Conservation (phyloP, 2,888 invertebrate genomes). For the Ctena decussata region DNA sequence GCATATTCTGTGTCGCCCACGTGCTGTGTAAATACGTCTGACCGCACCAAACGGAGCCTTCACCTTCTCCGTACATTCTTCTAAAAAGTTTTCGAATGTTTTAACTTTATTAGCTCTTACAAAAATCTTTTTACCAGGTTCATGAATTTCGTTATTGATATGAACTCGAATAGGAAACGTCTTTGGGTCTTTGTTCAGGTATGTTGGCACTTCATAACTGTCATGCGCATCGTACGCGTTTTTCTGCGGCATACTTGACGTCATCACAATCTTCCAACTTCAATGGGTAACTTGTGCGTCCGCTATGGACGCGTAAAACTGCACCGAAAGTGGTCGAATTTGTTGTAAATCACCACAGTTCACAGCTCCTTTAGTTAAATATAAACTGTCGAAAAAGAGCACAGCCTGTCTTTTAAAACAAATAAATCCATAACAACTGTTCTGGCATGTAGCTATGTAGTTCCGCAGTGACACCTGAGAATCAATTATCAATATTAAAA, state of each 20-base stretch:
- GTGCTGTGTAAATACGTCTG: slow-evolving; percentile 28
- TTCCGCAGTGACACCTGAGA: too few species aligned
- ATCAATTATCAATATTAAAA: too few species aligned
- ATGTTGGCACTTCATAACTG: not conserved
- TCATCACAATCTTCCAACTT: not conserved
- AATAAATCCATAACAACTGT: too few species aligned
- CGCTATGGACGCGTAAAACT: not conserved
- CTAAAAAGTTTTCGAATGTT: slow-evolving; percentile 45
- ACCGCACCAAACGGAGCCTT: slow-evolving; percentile 36
- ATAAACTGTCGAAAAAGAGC: too few species aligned
- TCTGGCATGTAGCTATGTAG: too few species aligned
- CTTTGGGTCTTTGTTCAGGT: slow-evolving; percentile 4
- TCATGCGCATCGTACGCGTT: not conserved
- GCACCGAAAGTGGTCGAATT: too few species aligned
- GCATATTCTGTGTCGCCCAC: slow-evolving; percentile 18
- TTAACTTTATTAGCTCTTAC: slow-evolving; percentile 15
- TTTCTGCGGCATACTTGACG: slow-evolving; percentile 15
- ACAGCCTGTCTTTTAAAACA: too few species aligned
- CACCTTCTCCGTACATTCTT: slow-evolving; percentile 37
- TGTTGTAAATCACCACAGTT: too few species aligned
- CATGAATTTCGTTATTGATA: slow-evolving; percentile 27
- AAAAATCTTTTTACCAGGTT: slow-evolving; percentile 41
- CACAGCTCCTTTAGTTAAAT: too few species aligned
- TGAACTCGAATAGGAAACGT: slow-evolving; percentile 39
- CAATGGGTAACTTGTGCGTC: not conserved